A percentile compares a stretch with the other conserved stretches of the same genome.
Conservation (phyloP, 2,797 vertebrate species). For the Pelodytes ibericus region DNA sequence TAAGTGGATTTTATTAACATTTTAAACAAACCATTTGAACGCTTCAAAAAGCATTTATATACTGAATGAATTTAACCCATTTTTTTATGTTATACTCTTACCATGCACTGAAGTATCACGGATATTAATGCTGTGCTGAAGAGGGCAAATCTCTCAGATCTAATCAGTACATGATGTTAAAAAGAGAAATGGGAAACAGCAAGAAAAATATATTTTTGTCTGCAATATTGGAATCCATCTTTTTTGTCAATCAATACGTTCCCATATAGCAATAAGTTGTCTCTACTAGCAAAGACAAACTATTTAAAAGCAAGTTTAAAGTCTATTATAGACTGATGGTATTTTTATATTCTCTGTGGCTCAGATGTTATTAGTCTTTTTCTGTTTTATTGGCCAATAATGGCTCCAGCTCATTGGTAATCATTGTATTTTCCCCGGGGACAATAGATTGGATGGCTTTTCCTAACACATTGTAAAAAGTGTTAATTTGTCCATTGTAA, state of each 20-base stretch:
- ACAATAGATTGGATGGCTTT: background rate
- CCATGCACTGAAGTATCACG: background rate
- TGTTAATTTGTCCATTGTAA: constrained; percentile 23
- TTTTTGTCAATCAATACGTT: constrained; percentile 23
- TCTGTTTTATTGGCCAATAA: constrained; percentile 20
- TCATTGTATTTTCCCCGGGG: constrained; percentile 26
- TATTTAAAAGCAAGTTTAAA: constrained; percentile 39
- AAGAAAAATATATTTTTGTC: constrained; percentile 19
- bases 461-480: constrained; percentile 6
- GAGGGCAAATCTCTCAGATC: background rate
- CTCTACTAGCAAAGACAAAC: constrained; percentile 27
- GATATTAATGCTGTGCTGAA: background rate
- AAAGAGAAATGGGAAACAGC: constrained; percentile 7
- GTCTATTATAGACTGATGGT: constrained; percentile 16
- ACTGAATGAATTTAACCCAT: no score
- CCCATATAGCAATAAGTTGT: constrained; percentile 26
- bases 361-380: constrained; percentile 11
- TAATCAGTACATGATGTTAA: background rate
- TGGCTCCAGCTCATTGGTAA: constrained; percentile 22
- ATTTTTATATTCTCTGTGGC: constrained; percentile 24
- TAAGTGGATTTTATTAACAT: no score
- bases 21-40: no score
- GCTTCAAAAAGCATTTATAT: no score
- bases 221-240: constrained; percentile 40
- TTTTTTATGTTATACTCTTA: no score